Percentiles rank a stretch among this genome's conserved stretches.
These are phyloP conservation scores for Drosophila buzzatii DNA, from an alignment of 2,888 invertebrate species.

Conservation along the genomic window DNA sequence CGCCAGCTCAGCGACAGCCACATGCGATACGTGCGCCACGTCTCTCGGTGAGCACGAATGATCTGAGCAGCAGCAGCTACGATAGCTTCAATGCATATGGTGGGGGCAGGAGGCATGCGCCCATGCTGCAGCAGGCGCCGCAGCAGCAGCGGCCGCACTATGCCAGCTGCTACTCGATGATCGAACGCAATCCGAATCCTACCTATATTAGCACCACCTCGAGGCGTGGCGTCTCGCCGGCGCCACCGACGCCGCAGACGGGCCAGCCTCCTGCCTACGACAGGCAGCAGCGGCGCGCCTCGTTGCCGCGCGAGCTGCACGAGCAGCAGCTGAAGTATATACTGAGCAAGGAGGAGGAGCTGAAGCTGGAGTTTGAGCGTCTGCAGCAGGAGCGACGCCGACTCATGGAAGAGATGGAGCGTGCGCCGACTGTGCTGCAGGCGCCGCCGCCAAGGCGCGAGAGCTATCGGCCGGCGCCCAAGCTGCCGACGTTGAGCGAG, in stretches of 20 bases:
- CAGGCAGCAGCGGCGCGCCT: slow-evolving; percentile 84
- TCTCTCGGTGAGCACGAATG: slow-evolving; percentile 81
- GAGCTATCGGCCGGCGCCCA: slow-evolving; percentile 74
- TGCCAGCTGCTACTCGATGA: slow-evolving; percentile 83
- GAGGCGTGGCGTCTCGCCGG: slow-evolving; percentile 75
- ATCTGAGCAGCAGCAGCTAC: slow-evolving; percentile 71
- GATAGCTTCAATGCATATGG: slow-evolving; percentile 80
- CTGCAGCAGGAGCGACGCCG: slow-evolving; percentile 87
- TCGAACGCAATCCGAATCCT: slow-evolving; percentile 84
- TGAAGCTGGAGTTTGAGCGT: slow-evolving; percentile 88
- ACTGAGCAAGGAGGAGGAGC: slow-evolving; percentile 89
- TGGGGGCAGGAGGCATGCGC: slow-evolving; percentile 74
- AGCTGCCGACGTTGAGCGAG: slow-evolving; percentile 88
- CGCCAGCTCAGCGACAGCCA: slow-evolving; percentile 51
- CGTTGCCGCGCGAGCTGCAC: slow-evolving; percentile 88
- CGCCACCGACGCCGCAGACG: slow-evolving; percentile 12
- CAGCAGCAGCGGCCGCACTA: slow-evolving; percentile 75
- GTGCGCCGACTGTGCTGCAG: slow-evolving; percentile 61
- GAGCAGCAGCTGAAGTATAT: slow-evolving; percentile 88
- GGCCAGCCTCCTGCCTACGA: slow-evolving; percentile 68
- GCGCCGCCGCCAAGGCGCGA: slow-evolving; percentile 75
- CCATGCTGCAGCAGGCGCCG: slow-evolving; percentile 77
- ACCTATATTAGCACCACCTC: slow-evolving; percentile 82
- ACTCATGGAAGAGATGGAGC: slow-evolving; percentile 82
- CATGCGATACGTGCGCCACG: slow-evolving; percentile 83